Base-by-base conservation (phyloP, 2,888 invertebrate genomes). In the Brachynemurus nebulosus region DNA sequence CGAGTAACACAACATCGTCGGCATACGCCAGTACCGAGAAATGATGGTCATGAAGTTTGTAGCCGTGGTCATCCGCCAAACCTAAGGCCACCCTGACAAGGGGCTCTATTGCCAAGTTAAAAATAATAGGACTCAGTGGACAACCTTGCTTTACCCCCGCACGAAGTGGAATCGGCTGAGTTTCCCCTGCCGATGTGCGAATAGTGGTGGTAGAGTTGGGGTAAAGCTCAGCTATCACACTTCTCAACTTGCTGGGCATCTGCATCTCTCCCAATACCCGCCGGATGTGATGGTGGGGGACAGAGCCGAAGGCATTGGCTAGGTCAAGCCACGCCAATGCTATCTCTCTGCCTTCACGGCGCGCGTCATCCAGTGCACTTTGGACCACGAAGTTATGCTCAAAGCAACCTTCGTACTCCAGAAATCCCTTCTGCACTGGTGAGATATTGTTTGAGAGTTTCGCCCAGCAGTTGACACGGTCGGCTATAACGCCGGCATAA, bases 371-470 rank as follows among this genome's bases (percentile, higher is more conserved):
- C 1, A 57, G 46, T 20, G 52, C 48, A 17, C 54, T 52, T 50
- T 59, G 57, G n/a, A 60, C 43, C 30, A 57, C 49, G 48, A 55
- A 62, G 47, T 60, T 62, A 46, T 61, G 59, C 46, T 62, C 60
- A 3, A 53, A 48, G 25, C 56, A 59, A 0, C 59, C 60, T 45
- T 62, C 57, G 34, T 50, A 51, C 3, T 55, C 52, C 41, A 58
- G 52, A 47, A 63, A 63, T 14, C 60, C 60, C 49, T 64, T 64
- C 45, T 65, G 62, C 4, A 30, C 35, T 1, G 41, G 25, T 5
- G 45, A 45, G n/a, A 55, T 45, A 5, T 45, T 40, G 1, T 47
- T 6, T 33, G 50, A 42, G 1, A 8, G 4, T 2, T 16, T 20
- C 3, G 47, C 43, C 55, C 55, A 55, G 8, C 34, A 14, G 0